phyloP scores from a whole-genome alignment of 2,888 invertebrate species.

The Boloria euphrosyne region DNA sequence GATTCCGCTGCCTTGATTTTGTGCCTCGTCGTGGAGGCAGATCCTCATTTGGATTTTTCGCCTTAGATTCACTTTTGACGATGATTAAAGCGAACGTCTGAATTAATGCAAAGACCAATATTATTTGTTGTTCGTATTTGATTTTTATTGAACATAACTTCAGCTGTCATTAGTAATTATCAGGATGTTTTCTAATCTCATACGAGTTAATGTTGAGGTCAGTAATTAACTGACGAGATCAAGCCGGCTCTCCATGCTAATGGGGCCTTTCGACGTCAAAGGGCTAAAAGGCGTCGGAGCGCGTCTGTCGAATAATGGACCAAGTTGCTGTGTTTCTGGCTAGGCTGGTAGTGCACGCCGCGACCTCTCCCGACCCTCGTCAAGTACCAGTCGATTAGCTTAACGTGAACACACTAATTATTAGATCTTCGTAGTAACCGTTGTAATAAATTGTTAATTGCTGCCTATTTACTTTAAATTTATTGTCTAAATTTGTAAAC shows the following conservation, averaged over 20 bases:
- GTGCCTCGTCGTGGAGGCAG: conserved; percentile 54
- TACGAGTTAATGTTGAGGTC: conserved; percentile 67
- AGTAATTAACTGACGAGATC: conserved; percentile 78
- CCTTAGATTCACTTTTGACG: conserved; percentile 57
- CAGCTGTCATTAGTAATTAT: conserved; percentile 41
- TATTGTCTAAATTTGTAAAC: conserved; percentile 12
- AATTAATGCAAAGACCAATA: conserved; percentile 47
- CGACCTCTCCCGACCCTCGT: conserved; percentile 76
- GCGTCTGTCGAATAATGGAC: conserved; percentile 78
- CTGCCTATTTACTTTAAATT: conserved; percentile 12
- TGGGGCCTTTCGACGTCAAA: conserved; percentile 78
- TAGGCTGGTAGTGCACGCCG: conserved; percentile 48
- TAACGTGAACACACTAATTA: conserved; percentile 72
- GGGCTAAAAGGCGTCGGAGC: conserved; percentile 77
- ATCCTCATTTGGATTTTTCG: conserved; percentile 62
- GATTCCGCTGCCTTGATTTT: conserved; percentile 72
- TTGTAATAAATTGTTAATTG: conserved; percentile 32
- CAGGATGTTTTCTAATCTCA: conserved; percentile 43
- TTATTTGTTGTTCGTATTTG: conserved; percentile 26
- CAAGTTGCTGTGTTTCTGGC: conserved; percentile 64
- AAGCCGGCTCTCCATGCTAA: conserved; percentile 78
- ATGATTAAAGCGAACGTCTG: conserved; percentile 64
- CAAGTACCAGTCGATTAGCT: conserved; percentile 76
- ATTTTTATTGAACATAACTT: conserved; percentile 42
- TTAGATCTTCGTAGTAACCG: conserved; percentile 50